Percentiles rank a stretch among this genome's conserved stretches.
Conservation (phyloP, 2,113 vertebrate species). For the Peromyscus maniculatus region DNA sequence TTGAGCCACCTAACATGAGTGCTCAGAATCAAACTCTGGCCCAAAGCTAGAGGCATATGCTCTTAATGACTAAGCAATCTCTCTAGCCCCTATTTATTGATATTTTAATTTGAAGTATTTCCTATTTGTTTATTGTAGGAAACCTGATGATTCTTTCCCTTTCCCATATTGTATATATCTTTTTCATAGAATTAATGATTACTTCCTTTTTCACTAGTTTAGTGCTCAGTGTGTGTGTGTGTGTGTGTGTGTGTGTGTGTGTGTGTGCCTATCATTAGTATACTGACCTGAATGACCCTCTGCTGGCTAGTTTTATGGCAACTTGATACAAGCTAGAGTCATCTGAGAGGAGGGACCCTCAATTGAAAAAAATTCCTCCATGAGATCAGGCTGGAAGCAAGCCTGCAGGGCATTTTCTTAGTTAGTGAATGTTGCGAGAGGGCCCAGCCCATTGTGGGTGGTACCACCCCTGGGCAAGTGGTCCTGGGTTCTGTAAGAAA, state of each 20-base stretch:
- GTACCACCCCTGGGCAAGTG: too few species aligned
- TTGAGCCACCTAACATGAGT: not conserved
- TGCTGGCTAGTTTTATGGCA: not conserved
- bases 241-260: not conserved
- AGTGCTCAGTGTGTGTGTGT: not conserved
- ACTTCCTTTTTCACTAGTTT: slow-evolving; percentile 33
- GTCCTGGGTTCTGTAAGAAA: not conserved
- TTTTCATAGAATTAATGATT: not conserved
- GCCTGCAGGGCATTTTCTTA: not conserved
- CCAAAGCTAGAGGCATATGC: not conserved
- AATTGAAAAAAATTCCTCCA: not conserved
- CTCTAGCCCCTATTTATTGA: not conserved
- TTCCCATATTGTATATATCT: not conserved
- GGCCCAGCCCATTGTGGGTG: not conserved
- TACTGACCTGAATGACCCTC: not conserved
- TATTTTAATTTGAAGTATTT: not conserved
- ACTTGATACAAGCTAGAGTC: not conserved
- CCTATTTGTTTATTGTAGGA: not conserved
- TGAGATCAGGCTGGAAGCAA: not conserved
- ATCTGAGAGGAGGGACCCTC: not conserved
- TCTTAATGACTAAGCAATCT: not conserved
- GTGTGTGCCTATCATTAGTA: not conserved
- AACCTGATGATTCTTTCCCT: not conserved
- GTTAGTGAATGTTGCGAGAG: not conserved
- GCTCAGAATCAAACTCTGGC: not conserved